Percentiles rank a stretch among this genome's conserved stretches.
Evolutionary conservation across 1,140 invertebrate genomes (phyloP).

Genomic region (Drosophila varians): DNA sequence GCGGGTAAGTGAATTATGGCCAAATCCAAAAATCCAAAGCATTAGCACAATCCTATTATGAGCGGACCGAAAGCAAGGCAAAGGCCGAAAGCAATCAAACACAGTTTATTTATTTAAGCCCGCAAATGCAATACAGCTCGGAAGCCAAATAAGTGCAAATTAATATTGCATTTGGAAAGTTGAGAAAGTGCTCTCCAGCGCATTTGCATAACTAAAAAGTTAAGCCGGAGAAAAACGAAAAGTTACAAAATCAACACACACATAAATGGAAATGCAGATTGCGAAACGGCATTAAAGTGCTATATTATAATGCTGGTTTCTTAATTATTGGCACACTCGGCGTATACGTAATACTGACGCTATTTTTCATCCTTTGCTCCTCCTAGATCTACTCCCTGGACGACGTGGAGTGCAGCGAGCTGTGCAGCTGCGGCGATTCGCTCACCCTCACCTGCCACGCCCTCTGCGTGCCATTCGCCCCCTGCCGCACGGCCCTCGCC

Average conservation of each 20-base stretch:
- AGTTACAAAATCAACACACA: conserved; percentile 17
- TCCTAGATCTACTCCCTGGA: conserved; percentile 92
- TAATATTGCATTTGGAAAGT: conserved; percentile 18
- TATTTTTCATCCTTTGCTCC: conserved; percentile 1
- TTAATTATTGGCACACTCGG: conserved; percentile 43
- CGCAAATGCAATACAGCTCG: not conserved
- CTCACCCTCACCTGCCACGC: conserved; percentile 92
- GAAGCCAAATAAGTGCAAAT: conserved; percentile 22
- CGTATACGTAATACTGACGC: conserved; percentile 62
- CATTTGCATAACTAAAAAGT: conserved; percentile 69
- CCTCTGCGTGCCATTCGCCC: conserved; percentile 92
- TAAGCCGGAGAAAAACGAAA: conserved; percentile 26
- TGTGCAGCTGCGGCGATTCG: conserved; percentile 91
- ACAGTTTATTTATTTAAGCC: conserved; percentile 5
- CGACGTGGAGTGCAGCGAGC: conserved; percentile 92
- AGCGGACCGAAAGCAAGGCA: not conserved
- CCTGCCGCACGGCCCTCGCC: conserved; percentile 93
- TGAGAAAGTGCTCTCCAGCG: conserved; percentile 46
- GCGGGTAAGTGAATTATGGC: conserved; percentile 85
- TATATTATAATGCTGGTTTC: conserved; percentile 33
- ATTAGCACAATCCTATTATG: not conserved
- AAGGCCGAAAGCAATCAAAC: not conserved
- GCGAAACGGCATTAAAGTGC: not conserved
- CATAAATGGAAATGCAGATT: conserved; percentile 8
- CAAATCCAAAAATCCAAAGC: not conserved